phyloP scores from a whole-genome alignment of 2,113 vertebrate species.

The Sceloporus tristichus region DNA sequence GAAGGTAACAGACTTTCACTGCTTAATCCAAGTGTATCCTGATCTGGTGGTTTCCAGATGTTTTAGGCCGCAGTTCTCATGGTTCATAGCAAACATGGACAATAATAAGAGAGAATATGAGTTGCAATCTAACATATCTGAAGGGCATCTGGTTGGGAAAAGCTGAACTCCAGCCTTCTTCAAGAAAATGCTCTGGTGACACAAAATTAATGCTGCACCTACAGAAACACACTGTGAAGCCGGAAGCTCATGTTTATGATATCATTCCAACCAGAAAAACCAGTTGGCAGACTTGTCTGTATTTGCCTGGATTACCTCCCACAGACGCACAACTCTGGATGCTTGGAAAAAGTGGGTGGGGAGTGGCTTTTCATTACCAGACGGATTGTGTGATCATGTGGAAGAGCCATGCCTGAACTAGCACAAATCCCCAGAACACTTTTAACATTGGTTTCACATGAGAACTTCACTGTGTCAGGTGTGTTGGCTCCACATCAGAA shows the following conservation, averaged over 20 bases:
- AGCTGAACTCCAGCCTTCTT: background rate
- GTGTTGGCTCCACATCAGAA: background rate
- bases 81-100: background rate
- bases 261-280: background rate
- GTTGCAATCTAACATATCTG: background rate
- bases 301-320: slow-evolving; percentile 23
- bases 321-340: slow-evolving; percentile 7
- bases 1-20: too few relatives aligned
- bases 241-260: background rate
- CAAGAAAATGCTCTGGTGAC: slow-evolving; percentile 42
- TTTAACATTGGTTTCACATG: background rate
- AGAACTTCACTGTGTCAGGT: background rate
- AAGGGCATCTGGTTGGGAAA: background rate
- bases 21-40: too few relatives aligned
- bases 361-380: slow-evolving; percentile 9
- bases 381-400: background rate
- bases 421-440: background rate
- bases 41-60: too few relatives aligned
- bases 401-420: slow-evolving; percentile 6
- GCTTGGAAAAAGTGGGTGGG: background rate
- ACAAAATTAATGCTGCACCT: slow-evolving; percentile 51
- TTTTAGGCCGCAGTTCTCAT: too few relatives aligned
- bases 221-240: slow-evolving; percentile 45
- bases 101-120: background rate
- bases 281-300: background rate